A percentile compares a stretch with the other conserved stretches of the same genome.
phyloP scores from a whole-genome alignment of 2,888 invertebrate species.

The Stenodema calcarata region DNA sequence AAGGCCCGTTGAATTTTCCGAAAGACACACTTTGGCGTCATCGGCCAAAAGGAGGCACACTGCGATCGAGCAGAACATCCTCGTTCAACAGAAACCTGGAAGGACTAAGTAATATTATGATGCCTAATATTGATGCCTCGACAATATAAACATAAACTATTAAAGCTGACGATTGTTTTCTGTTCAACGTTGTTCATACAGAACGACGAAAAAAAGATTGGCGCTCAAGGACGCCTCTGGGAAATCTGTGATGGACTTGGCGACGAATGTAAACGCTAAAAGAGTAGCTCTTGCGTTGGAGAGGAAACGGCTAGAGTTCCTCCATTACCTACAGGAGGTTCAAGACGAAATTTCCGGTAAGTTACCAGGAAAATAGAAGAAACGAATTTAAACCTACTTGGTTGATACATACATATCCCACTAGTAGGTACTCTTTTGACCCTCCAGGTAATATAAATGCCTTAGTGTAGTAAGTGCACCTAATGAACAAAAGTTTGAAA shows the following conservation, averaged over 20 bases:
- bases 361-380: not conserved
- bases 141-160: too few species aligned
- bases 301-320: slow-evolving; percentile 24
- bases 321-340: slow-evolving; percentile 22
- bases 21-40: not conserved
- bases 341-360: slow-evolving; percentile 31
- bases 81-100: not conserved
- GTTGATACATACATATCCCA: too few species aligned
- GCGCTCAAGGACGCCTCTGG: not conserved
- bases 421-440: too few species aligned
- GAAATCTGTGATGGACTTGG: not conserved
- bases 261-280: not conserved
- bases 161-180: too few species aligned
- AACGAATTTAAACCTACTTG: not conserved
- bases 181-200: not conserved
- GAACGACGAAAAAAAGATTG: not conserved
- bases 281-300: not conserved
- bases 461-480: too few species aligned
- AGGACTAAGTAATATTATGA: not conserved
- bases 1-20: not conserved
- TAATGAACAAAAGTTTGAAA: too few species aligned
- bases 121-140: too few species aligned
- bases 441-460: too few species aligned
- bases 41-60: not conserved
- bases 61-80: not conserved